Conservation (phyloP, 2,797 vertebrate species). For the Sciurus vulgaris region DNA sequence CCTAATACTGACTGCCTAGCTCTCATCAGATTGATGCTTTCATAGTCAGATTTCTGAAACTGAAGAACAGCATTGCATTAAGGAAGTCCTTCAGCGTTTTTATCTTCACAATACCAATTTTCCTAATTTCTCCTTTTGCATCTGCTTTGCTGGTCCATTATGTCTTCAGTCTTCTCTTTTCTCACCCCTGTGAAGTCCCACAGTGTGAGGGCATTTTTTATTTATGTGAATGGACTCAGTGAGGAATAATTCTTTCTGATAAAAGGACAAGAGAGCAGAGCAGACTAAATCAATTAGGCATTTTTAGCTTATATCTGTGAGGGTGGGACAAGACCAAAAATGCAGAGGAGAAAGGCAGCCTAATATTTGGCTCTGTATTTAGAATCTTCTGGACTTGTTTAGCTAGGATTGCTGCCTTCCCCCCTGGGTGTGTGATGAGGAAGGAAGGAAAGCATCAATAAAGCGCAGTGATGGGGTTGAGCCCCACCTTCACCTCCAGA, state of each 20-base stretch:
- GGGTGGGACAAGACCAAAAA: not conserved
- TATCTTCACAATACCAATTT: not conserved
- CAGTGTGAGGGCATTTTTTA: not conserved
- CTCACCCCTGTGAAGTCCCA: not conserved
- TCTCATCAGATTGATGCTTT: not conserved
- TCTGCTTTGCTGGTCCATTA: not conserved
- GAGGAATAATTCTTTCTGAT: not conserved
- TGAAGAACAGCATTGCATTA: not conserved
- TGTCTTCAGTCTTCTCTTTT: not conserved
- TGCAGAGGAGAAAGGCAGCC: not conserved
- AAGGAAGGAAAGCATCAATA: not conserved
- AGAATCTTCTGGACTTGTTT: too few relatives aligned
- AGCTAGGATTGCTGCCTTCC: not conserved
- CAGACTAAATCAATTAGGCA: not conserved
- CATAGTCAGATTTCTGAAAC: not conserved
- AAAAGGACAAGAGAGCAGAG: not conserved
- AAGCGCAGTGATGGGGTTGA: rapidly evolving
- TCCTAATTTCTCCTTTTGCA: not conserved
- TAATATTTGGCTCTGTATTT: not conserved
- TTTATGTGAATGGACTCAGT: not conserved
- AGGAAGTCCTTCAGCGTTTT: not conserved
- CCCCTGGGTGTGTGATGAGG: not conserved
- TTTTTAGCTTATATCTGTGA: not conserved
- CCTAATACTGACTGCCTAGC: not conserved
- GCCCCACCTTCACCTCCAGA: rapidly evolving